These are phyloP conservation scores for Drosophila pruinosa DNA, from an alignment of 1,140 invertebrate genomes.

Conservation along the genomic window DNA sequence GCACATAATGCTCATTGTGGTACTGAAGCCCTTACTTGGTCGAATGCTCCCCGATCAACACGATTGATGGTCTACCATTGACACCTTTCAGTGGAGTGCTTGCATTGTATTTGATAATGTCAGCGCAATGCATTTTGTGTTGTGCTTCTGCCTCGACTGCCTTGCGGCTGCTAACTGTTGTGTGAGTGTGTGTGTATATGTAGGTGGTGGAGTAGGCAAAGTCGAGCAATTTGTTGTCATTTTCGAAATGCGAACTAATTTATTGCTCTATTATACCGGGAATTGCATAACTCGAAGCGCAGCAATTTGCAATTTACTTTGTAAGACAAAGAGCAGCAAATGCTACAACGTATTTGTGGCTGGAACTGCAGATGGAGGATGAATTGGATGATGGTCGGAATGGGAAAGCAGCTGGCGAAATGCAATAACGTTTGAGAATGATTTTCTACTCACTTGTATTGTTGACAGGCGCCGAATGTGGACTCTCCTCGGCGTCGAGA, in stretches of 20 bases:
- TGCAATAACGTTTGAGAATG: not conserved
- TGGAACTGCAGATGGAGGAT: not conserved
- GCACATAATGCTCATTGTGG: not conserved
- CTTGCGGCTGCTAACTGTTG: not conserved
- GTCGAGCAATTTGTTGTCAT: conserved; percentile 74
- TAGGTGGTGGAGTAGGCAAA: too few species aligned
- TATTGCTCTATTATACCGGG: conserved; percentile 69
- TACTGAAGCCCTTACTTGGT: not conserved
- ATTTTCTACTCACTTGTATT: conserved; percentile 91
- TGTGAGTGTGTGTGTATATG: conserved; percentile 25
- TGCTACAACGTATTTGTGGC: conserved; percentile 3
- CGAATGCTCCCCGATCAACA: not conserved
- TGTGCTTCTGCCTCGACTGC: conserved; percentile 13
- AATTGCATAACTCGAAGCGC: conserved; percentile 74
- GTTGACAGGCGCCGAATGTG: conserved; percentile 86
- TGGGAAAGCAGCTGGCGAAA: conserved; percentile 28
- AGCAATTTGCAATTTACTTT: conserved; percentile 63
- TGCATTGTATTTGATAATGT: conserved; percentile 35
- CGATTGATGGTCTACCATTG: conserved; percentile 25
- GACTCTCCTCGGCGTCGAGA: conserved; percentile 70
- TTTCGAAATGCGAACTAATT: conserved; percentile 81
- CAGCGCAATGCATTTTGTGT: conserved; percentile 18
- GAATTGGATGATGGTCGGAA: conserved; percentile 15
- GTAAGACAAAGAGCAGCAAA: conserved; percentile 25
- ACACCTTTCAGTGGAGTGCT: conserved; percentile 31